Percentiles rank a stretch among this genome's conserved stretches.
These are phyloP conservation scores for Notarius lentiginosus DNA, from an alignment of 2,113 vertebrate species.

Conservation along the genomic window DNA sequence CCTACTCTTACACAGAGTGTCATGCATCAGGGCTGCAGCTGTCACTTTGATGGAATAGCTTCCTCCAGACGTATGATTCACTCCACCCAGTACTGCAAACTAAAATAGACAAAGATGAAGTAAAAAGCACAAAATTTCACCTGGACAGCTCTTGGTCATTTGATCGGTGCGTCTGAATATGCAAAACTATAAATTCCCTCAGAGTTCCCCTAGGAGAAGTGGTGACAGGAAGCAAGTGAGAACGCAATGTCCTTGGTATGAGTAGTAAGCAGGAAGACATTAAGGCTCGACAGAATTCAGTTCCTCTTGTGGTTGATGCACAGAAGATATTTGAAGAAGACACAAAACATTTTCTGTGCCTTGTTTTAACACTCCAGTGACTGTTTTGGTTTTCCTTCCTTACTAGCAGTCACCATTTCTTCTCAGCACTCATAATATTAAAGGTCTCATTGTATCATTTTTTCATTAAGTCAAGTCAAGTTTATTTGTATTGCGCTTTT, in stretches of 20 bases:
- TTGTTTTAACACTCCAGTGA: neutral
- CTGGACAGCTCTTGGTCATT: neutral
- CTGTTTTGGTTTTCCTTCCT: neutral
- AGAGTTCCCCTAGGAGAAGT: neutral
- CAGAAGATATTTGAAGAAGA: neutral
- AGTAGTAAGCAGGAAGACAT: neutral
- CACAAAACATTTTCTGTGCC: neutral
- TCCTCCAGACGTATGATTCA: constrained; percentile 28
- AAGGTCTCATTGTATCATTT: no score
- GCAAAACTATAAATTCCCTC: neutral
- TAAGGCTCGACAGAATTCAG: neutral
- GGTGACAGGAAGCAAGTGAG: neutral
- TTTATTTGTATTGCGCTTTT: no score
- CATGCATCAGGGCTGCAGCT: constrained; percentile 14
- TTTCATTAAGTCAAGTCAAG: no score
- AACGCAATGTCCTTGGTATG: neutral
- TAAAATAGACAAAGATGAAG: constrained; percentile 7
- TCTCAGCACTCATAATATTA: neutral
- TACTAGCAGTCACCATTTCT: neutral
- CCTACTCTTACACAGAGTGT: constrained; percentile 28
- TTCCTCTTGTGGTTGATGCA: neutral
- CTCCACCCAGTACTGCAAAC: constrained; percentile 13
- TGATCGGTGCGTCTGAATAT: neutral
- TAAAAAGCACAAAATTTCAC: neutral
- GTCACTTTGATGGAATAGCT: constrained; percentile 11